Evolutionary conservation across 2,888 invertebrate genomes (phyloP), one percentile per base, ranked within the genome.

Genomic region (Patella ulyssiponensis): DNA sequence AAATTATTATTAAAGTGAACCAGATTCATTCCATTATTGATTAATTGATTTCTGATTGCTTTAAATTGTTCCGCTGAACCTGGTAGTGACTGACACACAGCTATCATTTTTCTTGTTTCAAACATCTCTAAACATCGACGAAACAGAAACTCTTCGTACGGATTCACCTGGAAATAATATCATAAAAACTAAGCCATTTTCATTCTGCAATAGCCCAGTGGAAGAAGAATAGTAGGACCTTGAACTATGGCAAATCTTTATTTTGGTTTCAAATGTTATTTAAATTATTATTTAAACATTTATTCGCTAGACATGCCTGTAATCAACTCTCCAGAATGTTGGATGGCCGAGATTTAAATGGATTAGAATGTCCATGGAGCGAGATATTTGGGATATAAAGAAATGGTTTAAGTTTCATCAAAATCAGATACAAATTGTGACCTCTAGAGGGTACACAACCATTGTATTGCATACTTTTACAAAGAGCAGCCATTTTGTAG

Each of bases 51-150:
- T 53, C 70, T 72, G 3, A 77, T 73, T 33, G 69, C 76, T 51
- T 73, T 78, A n/a, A 15, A 52, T 17, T 79, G 77, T 23, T 77
- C 53, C 14, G 71, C 14, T 27, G 69, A 72, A 75, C 78, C 71
- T 9, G 84, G 82, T n/a, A 83, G 52, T 11, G 77, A 72, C 70
- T 83, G 84, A 72, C 82, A 82, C n/a, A 84, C 79, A 11, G 77
- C 79, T 17, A 84, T 51, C 82, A 84, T 83, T 33, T 79, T 78
- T 71, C 82, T 69, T 52, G 78, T 73, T 2, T 73, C 69, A 70
- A 84, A 75, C 77, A 80, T 71, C 44, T 81, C 71, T 51, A 76
- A 76, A 52, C 80, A 77, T 27, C 79, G 74, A 15, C 78, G 77
- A 44, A 82, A 69, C 15, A 80, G 54, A 69, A 84, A 84, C 56